phyloP scores from a whole-genome alignment of 2,797 vertebrate species.

The Luscinia luscinia region DNA sequence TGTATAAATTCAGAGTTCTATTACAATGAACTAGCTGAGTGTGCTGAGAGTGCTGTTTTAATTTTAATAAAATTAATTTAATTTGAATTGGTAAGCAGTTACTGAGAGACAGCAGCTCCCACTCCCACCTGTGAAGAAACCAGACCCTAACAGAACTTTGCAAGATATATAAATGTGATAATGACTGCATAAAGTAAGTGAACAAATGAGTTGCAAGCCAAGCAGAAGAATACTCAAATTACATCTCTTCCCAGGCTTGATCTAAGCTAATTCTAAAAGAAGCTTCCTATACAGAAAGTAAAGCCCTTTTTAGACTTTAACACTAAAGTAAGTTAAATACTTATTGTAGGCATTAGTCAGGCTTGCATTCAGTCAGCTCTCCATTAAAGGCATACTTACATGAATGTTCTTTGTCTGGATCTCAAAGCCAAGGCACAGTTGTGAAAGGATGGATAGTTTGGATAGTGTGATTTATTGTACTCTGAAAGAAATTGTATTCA shows the following conservation, averaged over 20 bases:
- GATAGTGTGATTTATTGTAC: neutral
- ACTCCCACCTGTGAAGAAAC: slow-evolving; percentile 24
- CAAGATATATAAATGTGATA: slow-evolving; percentile 7
- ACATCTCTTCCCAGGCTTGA: neutral
- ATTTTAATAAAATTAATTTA: slow-evolving; percentile 56
- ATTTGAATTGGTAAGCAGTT: slow-evolving; percentile 36
- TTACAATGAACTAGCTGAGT: neutral
- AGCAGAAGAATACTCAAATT: neutral
- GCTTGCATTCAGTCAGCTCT: neutral
- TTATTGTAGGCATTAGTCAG: neutral
- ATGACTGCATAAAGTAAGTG: neutral
- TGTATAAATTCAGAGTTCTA: neutral
- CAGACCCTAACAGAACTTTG: neutral
- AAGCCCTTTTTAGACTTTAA: neutral
- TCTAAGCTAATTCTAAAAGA: neutral
- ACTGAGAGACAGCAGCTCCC: slow-evolving; percentile 24
- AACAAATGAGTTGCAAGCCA: neutral
- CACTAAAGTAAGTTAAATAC: neutral
- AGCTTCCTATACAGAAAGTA: neutral
- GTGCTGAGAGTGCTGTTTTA: neutral
- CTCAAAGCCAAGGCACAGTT: neutral
- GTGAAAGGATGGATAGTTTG: neutral
- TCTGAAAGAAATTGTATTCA: neutral
- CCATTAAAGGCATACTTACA: neutral
- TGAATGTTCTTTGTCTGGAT: neutral